phyloP scores from a whole-genome alignment of 2,113 vertebrate genomes.

The Plectropomus leopardus region DNA sequence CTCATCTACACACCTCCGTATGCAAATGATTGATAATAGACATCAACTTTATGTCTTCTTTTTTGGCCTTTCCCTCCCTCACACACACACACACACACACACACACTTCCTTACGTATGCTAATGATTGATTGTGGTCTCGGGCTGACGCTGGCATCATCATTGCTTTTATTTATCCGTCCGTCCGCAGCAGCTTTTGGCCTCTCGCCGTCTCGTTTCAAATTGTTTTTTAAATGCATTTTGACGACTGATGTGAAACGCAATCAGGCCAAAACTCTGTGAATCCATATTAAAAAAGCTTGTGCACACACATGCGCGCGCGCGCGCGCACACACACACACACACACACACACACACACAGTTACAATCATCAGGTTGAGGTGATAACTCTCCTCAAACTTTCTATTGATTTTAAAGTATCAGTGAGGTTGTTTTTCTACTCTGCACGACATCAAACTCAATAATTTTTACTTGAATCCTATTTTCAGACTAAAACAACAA shows the following conservation, averaged over 20 bases:
- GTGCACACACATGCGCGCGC: neutral
- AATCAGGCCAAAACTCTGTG: conserved; percentile 76
- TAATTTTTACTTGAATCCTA: neutral
- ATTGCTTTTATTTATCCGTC: conserved; percentile 82
- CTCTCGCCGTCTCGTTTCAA: conserved; percentile 74
- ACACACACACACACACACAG: conserved; percentile 15
- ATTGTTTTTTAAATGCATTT: conserved; percentile 82
- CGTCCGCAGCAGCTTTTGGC: conserved; percentile 72
- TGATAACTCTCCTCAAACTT: conserved; percentile 5
- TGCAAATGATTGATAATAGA: conserved; percentile 76
- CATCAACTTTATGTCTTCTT: conserved; percentile 58
- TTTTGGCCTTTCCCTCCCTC: neutral
- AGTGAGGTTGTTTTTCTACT: neutral
- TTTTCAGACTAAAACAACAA: no score
- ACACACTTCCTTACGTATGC: conserved; percentile 52
- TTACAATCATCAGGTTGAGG: neutral
- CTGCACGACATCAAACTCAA: neutral
- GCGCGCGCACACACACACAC: conserved; percentile 16
- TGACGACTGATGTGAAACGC: conserved; percentile 80
- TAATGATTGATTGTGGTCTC: conserved; percentile 81
- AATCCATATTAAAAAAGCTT: conserved; percentile 43
- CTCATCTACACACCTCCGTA: conserved; percentile 46
- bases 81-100: conserved; percentile 34
- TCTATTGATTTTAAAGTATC: conserved; percentile 3
- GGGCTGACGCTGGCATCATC: conserved; percentile 76